phyloP scores from a whole-genome alignment of 2,113 vertebrate genomes.

The Tachysurus vachellii region DNA sequence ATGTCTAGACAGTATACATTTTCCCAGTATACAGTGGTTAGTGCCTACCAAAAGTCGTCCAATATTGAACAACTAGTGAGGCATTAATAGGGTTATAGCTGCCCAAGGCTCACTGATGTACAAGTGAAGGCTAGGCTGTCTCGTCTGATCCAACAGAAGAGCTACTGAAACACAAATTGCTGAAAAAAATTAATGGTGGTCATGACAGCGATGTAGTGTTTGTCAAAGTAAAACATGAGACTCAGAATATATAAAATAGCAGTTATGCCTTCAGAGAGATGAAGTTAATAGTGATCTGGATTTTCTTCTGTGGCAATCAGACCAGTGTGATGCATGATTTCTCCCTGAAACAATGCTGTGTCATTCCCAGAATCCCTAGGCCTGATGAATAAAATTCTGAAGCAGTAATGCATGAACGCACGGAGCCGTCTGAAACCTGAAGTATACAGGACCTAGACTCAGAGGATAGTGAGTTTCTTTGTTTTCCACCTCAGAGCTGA shows the following conservation, averaged over 20 bases:
- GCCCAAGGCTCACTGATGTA: no score
- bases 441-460: slow-evolving; percentile 21
- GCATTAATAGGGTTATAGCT: no score
- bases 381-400: slow-evolving; percentile 13
- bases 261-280: neutral
- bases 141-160: no score
- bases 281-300: neutral
- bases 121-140: no score
- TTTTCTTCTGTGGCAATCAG: neutral
- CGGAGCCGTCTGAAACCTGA: slow-evolving; percentile 12
- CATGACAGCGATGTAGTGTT: neutral
- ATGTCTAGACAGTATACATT: no score
- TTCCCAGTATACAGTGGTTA: no score
- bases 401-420: slow-evolving; percentile 8
- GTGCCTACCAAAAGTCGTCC: no score
- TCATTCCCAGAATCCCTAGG: slow-evolving; percentile 8
- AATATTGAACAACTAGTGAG: no score
- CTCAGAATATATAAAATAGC: neutral
- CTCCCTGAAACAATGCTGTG: slow-evolving; percentile 11
- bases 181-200: no score
- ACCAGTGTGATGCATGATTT: neutral
- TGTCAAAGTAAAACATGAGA: neutral
- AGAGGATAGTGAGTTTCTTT: slow-evolving; percentile 59
- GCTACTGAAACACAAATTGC: no score
- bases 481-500: slow-evolving; percentile 64